These are phyloP conservation scores for Tenthredo livida DNA, from an alignment of 2,888 invertebrate genomes.

Conservation along the genomic window DNA sequence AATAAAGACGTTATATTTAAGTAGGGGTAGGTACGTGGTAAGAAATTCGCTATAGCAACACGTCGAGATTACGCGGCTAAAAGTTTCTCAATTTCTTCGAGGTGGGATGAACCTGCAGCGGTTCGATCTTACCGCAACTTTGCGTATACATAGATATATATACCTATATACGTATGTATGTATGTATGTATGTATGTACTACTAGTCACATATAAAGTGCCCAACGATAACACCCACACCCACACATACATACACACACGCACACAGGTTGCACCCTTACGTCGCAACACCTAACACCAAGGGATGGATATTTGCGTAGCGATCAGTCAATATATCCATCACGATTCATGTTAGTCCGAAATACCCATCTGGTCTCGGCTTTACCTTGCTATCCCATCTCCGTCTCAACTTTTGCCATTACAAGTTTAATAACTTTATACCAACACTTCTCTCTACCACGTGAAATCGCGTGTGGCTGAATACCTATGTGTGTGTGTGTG, in stretches of 20 bases:
- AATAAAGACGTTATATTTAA: not conserved
- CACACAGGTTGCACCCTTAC: not conserved
- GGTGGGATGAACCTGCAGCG: slow-evolving; percentile 14
- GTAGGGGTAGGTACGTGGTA: not conserved
- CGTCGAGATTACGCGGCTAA: slow-evolving; percentile 38
- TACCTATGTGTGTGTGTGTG: not conserved
- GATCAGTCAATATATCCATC: slow-evolving; percentile 64
- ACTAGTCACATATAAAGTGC: slow-evolving; percentile 4
- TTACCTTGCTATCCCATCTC: slow-evolving; percentile 38
- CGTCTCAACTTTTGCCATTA: slow-evolving; percentile 74
- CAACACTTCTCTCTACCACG: slow-evolving; percentile 14
- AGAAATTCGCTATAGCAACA: slow-evolving; percentile 24
- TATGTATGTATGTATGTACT: not conserved
- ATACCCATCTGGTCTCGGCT: slow-evolving; percentile 41
- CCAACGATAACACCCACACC: not conserved
- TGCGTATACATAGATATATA: not conserved
- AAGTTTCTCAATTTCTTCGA: slow-evolving; percentile 46
- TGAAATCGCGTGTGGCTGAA: not conserved
- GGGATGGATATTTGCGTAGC: slow-evolving; percentile 59
- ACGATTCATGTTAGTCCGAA: slow-evolving; percentile 44
- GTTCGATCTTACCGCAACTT: slow-evolving; percentile 1
- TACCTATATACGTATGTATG: not conserved
- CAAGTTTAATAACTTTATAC: slow-evolving; percentile 76
- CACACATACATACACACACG: not conserved
- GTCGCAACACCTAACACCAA: not conserved